phyloP scores from a whole-genome alignment of 2,797 vertebrate genomes.

The Chrosomus eos region DNA sequence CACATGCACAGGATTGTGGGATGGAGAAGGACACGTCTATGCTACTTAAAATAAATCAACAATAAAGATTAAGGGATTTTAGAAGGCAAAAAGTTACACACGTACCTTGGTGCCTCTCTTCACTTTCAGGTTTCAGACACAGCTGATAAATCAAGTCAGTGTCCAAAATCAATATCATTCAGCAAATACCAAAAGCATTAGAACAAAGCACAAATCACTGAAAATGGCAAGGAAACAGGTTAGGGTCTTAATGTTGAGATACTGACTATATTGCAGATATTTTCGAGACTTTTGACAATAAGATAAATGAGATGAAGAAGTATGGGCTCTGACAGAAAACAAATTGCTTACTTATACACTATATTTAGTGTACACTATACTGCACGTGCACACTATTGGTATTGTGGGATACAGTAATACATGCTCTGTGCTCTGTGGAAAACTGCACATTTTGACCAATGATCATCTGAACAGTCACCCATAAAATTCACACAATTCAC shows the following conservation, averaged over 20 bases:
- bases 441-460: not conserved
- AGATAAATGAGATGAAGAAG: not conserved
- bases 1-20: not conserved
- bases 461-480: not conserved
- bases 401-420: not conserved
- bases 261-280: not conserved
- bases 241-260: not conserved
- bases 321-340: not conserved
- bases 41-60: not conserved
- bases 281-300: not conserved
- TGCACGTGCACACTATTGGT: no score
- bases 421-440: not conserved
- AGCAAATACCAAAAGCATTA: slow-evolving; percentile 28
- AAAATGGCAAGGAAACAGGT: slow-evolving; percentile 3
- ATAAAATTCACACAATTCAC: not conserved
- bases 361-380: not conserved
- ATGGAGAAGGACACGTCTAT: not conserved
- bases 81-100: not conserved
- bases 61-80: slow-evolving; percentile 10
- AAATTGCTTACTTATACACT: not conserved
- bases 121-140: not conserved
- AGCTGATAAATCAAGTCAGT: slow-evolving; percentile 18
- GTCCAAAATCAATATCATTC: slow-evolving; percentile 38
- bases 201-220: slow-evolving; percentile 27
- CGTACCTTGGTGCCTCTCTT: not conserved